Percentiles rank a stretch among this genome's conserved stretches.
Conservation (phyloP, 2,113 vertebrate genomes). For the Buteo buteo region DNA sequence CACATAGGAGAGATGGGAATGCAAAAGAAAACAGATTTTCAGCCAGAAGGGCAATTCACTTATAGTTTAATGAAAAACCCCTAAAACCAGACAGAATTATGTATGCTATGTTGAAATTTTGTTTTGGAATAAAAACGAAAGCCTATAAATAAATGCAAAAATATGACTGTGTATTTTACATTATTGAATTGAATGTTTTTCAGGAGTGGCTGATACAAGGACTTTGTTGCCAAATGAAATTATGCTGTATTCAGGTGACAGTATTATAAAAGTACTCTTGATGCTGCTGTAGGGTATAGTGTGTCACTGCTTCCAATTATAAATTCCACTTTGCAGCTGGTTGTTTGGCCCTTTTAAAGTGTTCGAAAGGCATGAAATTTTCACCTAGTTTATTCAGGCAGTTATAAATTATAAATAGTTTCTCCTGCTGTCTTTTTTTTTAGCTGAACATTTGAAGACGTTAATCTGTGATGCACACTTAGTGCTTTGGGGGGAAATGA, state of each 20-base stretch:
- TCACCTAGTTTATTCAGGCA: neutral
- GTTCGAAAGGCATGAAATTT: neutral
- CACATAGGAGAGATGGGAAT: constrained; percentile 20
- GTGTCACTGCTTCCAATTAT: neutral
- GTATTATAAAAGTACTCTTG: neutral
- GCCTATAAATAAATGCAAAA: constrained; percentile 51
- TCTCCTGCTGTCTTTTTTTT: neutral
- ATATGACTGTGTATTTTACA: neutral
- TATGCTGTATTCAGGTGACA: neutral
- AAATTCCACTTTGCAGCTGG: neutral
- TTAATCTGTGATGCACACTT: neutral
- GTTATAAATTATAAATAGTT: neutral
- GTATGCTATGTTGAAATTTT: constrained; percentile 38
- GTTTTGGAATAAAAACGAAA: constrained; percentile 1
- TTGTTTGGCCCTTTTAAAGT: neutral
- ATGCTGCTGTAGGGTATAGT: neutral
- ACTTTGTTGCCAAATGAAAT: constrained; percentile 1
- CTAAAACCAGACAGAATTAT: constrained; percentile 64
- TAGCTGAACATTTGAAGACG: neutral
- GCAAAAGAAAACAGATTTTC: constrained; percentile 72
- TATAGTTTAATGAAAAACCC: constrained; percentile 73
- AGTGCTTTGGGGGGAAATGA: neutral
- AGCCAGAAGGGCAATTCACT: constrained; percentile 73
- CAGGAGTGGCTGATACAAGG: neutral
- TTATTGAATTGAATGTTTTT: neutral